These are phyloP conservation scores for Sarcophaga peregrina DNA, from an alignment of 1,140 invertebrate genomes.

Conservation along the genomic window DNA sequence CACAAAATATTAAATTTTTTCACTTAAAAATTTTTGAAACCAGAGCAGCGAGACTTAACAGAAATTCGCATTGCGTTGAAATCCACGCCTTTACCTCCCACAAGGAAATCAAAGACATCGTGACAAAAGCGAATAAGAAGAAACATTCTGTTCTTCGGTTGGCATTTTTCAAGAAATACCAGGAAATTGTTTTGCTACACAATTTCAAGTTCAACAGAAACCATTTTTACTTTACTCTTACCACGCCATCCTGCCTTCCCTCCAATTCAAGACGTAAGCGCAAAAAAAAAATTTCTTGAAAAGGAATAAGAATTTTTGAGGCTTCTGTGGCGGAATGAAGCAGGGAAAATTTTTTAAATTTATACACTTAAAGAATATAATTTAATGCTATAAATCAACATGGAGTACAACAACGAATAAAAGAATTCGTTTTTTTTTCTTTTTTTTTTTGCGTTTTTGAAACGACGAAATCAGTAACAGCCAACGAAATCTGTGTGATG, in stretches of 20 bases:
- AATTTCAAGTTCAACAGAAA: not conserved
- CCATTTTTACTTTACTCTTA: not conserved
- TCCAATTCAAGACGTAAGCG: not conserved
- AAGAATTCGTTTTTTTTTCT: not conserved
- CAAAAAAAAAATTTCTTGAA: not conserved
- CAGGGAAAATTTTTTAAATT: not conserved
- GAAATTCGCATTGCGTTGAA: not conserved
- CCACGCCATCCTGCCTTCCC: not conserved
- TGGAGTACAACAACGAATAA: not conserved
- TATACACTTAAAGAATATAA: not conserved
- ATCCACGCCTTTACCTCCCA: not conserved
- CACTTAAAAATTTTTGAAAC: not conserved
- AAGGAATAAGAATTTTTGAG: no score
- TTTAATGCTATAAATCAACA: slow-evolving; percentile 15
- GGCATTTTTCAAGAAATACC: not conserved
- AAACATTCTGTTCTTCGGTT: not conserved
- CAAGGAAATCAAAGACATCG: not conserved
- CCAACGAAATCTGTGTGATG: no score
- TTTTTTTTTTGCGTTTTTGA: no score
- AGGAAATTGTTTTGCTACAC: not conserved
- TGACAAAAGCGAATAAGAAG: not conserved
- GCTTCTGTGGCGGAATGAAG: not conserved
- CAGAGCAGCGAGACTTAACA: not conserved
- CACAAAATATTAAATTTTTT: no score
- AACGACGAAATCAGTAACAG: no score